Percentiles rank a stretch among this genome's conserved stretches.
phyloP scores from a whole-genome alignment of 2,888 invertebrate species.

The Liopterus haemorrhoidalis region DNA sequence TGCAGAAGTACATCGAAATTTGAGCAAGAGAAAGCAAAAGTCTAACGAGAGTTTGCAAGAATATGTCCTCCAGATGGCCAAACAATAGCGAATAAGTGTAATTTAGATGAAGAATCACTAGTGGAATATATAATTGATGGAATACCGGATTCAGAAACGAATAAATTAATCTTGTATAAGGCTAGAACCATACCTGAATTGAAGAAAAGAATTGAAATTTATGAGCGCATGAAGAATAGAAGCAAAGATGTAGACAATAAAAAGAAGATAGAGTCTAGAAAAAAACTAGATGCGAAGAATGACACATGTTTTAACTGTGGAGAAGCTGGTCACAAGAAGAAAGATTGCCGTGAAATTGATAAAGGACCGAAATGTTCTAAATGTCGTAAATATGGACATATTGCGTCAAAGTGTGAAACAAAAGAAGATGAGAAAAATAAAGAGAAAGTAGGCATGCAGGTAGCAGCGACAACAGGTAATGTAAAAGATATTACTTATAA shows the following conservation, averaged over 20 bases:
- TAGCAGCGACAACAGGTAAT: too few relatives aligned
- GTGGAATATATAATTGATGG: conserved; percentile 40
- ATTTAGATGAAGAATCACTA: conserved; percentile 34
- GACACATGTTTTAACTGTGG: conserved; percentile 21
- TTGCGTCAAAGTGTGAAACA: conserved; percentile 13
- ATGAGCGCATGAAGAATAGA: conserved; percentile 20
- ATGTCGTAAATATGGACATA: conserved; percentile 33
- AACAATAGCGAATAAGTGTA: conserved; percentile 35
- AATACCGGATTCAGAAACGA: conserved; percentile 27
- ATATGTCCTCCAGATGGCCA: conserved; percentile 37
- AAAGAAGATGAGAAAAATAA: not conserved
- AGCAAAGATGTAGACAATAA: too few relatives aligned
- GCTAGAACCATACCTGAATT: conserved; percentile 12
- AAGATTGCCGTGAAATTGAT: conserved; percentile 20
- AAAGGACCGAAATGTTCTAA: conserved; percentile 36
- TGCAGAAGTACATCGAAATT: not conserved
- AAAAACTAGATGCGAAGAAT: not conserved
- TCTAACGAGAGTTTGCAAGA: conserved; percentile 35
- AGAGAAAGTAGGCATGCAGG: too few relatives aligned
- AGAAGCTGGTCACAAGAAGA: conserved; percentile 13
- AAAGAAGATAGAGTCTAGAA: conserved; percentile 2
- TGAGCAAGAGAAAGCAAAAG: conserved; percentile 30
- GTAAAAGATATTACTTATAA: too few relatives aligned
- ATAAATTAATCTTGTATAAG: conserved; percentile 21
- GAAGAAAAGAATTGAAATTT: conserved; percentile 20